Evolutionary conservation across 1,140 invertebrate species (phyloP).

Genomic region (Leptopilina boulardi): DNA sequence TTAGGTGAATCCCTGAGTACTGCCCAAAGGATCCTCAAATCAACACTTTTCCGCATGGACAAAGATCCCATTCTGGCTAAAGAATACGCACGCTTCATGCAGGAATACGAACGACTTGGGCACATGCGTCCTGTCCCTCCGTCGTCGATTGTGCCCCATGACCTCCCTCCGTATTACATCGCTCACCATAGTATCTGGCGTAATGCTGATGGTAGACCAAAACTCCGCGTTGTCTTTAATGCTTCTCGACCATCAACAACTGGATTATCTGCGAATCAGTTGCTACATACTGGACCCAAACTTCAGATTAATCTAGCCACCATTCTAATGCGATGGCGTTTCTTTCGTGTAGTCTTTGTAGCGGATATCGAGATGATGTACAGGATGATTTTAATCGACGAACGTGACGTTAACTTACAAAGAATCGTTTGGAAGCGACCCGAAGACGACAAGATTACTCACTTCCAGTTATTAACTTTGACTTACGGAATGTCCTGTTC

Average conservation of each 20-base stretch:
- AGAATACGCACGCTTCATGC: neutral
- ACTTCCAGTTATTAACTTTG: neutral
- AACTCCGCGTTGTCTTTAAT: constrained; percentile 13
- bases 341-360: neutral
- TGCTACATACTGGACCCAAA: neutral
- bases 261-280: neutral
- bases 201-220: neutral
- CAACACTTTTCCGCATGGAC: neutral
- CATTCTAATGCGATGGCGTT: neutral
- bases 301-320: neutral
- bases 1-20: neutral
- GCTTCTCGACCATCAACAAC: neutral
- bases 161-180: neutral
- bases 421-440: constrained; percentile 51
- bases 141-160: neutral
- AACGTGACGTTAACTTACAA: constrained; percentile 51
- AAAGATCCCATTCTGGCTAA: neutral
- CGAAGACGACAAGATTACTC: constrained; percentile 53
- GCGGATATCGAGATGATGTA: constrained; percentile 49
- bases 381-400: constrained; percentile 44
- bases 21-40: neutral
- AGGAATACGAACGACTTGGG: constrained; percentile 28
- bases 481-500: neutral
- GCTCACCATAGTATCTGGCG: neutral
- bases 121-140: constrained; percentile 2